phyloP scores from a whole-genome alignment of 2,113 vertebrate species.

The Rallus limicola region DNA sequence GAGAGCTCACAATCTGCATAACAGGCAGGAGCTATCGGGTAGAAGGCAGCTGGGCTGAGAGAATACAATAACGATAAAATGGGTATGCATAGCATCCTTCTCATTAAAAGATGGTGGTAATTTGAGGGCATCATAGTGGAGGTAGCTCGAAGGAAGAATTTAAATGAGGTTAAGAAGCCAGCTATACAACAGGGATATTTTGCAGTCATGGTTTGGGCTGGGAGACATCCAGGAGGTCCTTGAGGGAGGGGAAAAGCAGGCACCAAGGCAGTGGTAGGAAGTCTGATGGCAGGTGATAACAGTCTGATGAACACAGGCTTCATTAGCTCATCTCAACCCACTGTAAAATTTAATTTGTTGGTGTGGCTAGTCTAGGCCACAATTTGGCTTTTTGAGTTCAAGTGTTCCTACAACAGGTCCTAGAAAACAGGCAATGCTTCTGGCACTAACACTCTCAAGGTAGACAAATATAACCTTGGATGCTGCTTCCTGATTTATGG shows the following conservation, averaged over 20 bases:
- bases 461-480: rapidly evolving
- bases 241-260: neutral
- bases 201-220: constrained; percentile 43
- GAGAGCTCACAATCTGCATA: constrained; percentile 62
- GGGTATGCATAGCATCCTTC: constrained; percentile 35
- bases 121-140: constrained; percentile 38
- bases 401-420: neutral
- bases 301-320: neutral
- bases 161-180: constrained; percentile 61
- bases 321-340: neutral
- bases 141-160: constrained; percentile 65
- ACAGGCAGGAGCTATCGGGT: neutral
- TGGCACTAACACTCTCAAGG: neutral
- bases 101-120: constrained; percentile 62
- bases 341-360: neutral
- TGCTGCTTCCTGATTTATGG: neutral
- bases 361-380: neutral
- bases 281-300: neutral
- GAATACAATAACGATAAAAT: constrained; percentile 47
- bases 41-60: constrained; percentile 63
- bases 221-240: constrained; percentile 10
- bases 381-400: neutral
- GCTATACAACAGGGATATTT: constrained; percentile 59
- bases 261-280: neutral
- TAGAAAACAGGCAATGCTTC: rapidly evolving